Evolutionary conservation across 1,140 invertebrate species (phyloP).

Genomic region (Leptinotarsa undecemlineata): DNA sequence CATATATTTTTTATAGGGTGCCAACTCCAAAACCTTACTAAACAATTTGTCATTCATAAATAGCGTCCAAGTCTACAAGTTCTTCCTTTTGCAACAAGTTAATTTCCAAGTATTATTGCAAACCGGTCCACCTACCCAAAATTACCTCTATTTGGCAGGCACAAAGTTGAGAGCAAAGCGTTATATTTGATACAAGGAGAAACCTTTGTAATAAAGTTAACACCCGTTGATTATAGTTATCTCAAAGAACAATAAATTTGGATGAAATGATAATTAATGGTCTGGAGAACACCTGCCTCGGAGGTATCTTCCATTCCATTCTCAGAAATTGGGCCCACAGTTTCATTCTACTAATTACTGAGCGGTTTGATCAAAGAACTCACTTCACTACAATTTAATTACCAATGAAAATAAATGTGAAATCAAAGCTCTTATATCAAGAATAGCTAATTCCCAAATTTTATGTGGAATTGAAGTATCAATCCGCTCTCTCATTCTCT

Average conservation of each 20-base stretch:
- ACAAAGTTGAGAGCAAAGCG: neutral
- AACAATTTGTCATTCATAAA: no score
- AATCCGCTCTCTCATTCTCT: no score
- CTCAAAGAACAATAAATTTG: neutral
- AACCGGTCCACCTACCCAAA: neutral
- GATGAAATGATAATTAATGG: neutral
- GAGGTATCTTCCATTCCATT: neutral
- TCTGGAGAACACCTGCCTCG: neutral
- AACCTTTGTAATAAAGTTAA: neutral
- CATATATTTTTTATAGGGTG: no score
- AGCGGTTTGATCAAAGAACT: neutral
- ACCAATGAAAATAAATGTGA: no score
- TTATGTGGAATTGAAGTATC: no score
- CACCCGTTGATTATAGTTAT: neutral
- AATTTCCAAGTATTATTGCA: neutral
- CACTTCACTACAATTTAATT: neutral
- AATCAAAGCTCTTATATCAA: no score
- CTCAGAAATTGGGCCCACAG: neutral
- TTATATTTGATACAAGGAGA: neutral
- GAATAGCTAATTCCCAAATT: no score
- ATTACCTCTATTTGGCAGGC: neutral
- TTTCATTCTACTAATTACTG: neutral
- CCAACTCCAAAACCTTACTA: no score
- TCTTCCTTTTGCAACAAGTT: no score
- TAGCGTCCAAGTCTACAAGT: no score